phyloP scores from a whole-genome alignment of 2,113 vertebrate species.

The Thymallus thymallus region DNA sequence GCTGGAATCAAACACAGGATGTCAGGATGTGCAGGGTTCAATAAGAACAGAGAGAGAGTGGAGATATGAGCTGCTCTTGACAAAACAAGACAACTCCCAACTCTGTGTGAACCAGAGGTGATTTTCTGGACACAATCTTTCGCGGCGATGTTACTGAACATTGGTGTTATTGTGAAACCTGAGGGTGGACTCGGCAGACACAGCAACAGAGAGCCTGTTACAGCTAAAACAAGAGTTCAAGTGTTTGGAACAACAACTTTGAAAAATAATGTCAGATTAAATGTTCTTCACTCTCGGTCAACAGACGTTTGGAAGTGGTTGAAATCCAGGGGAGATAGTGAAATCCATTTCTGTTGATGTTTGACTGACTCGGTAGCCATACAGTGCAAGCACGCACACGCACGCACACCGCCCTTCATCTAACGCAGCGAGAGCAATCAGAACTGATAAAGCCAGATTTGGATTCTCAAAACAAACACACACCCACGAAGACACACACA shows the following conservation, averaged over 20 bases:
- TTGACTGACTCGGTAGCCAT: neutral
- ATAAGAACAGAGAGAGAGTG: constrained; percentile 3
- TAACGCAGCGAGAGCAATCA: no score
- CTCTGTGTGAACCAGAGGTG: neutral
- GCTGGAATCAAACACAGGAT: constrained; percentile 34
- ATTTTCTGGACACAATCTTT: neutral
- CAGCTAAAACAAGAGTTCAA: constrained; percentile 4
- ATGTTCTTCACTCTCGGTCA: neutral
- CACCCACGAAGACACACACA: no score
- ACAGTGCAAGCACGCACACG: neutral
- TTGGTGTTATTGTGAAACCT: neutral
- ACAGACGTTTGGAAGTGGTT: no score
- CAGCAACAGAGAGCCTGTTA: neutral
- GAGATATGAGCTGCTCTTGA: constrained; percentile 9
- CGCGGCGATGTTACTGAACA: neutral
- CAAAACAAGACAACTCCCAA: constrained; percentile 15
- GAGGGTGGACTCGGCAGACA: no score
- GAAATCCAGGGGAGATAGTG: neutral
- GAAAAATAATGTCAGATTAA: neutral
- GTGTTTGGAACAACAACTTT: constrained; percentile 6
- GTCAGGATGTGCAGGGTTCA: constrained; percentile 30
- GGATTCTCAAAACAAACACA: neutral
- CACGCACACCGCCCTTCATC: neutral
- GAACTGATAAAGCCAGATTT: no score
- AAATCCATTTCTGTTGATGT: no score